These are phyloP conservation scores for Ormyrus thymus DNA, from an alignment of 2,888 invertebrate species.

Conservation along the genomic window DNA sequence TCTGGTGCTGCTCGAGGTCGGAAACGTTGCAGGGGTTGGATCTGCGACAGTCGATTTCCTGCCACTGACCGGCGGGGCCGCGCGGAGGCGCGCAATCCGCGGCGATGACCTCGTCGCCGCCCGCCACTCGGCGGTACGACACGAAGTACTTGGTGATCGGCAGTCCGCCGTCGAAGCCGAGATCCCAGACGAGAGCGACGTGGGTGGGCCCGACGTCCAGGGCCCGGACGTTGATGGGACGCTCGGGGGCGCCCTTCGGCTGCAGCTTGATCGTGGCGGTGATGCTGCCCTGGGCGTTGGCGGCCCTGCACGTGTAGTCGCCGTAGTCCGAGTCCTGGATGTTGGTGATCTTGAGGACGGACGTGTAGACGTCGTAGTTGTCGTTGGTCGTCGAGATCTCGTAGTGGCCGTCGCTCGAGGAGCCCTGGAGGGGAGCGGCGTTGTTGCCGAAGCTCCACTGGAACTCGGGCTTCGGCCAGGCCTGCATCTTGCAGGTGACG, in stretches of 20 bases:
- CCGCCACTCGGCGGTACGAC: conserved; percentile 84
- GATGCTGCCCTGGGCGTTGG: conserved; percentile 87
- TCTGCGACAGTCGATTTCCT: conserved; percentile 89
- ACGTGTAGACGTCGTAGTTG: conserved; percentile 90
- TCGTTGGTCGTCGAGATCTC: conserved; percentile 88
- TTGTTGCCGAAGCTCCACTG: conserved; percentile 92
- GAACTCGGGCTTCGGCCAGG: conserved; percentile 94
- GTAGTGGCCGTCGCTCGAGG: conserved; percentile 88
- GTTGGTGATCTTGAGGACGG: conserved; percentile 84
- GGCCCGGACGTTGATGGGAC: conserved; percentile 84
- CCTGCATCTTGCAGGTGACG: conserved; percentile 91
- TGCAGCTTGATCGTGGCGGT: conserved; percentile 87
- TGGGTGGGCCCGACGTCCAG: conserved; percentile 86
- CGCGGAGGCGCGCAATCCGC: conserved; percentile 80
- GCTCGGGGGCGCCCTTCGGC: conserved; percentile 91
- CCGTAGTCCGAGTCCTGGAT: conserved; percentile 91
- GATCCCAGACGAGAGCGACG: conserved; percentile 89
- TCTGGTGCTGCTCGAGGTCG: conserved; percentile 89
- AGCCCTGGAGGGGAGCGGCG: conserved; percentile 84
- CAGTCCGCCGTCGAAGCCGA: conserved; percentile 93
- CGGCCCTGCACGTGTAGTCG: conserved; percentile 91
- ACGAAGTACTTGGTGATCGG: conserved; percentile 91
- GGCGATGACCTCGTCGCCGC: conserved; percentile 79
- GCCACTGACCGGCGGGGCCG: conserved; percentile 82
- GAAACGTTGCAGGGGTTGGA: conserved; percentile 93